phyloP scores from a whole-genome alignment of 2,797 vertebrate species.

The Sebastes iracundus region DNA sequence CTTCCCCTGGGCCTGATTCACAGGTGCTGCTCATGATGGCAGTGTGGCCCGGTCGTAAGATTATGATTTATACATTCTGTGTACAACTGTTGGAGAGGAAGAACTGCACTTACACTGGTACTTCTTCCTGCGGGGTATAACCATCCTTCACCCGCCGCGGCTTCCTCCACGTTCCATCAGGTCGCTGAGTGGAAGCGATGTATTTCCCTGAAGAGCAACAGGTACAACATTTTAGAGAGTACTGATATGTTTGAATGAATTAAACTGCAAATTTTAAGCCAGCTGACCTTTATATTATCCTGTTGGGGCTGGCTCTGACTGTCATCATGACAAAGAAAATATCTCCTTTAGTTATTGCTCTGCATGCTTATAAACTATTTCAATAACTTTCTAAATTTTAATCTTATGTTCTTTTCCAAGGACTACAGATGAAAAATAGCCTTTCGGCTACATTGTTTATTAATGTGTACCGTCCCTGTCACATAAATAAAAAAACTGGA shows the following conservation, averaged over 20 bases:
- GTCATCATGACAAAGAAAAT: neutral
- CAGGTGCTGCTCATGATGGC: too few relatives aligned
- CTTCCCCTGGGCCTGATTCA: too few relatives aligned
- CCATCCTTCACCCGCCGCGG: constrained; percentile 93
- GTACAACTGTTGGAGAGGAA: neutral
- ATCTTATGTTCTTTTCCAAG: neutral
- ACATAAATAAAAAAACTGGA: neutral
- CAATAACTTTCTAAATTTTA: neutral
- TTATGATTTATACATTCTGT: neutral
- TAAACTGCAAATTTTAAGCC: neutral
- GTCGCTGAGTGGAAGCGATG: constrained; percentile 93
- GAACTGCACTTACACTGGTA: constrained; percentile 90
- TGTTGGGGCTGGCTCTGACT: neutral
- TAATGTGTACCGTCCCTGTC: neutral
- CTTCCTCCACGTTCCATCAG: constrained; percentile 96
- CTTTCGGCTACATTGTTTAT: neutral
- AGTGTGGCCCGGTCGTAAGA: too few relatives aligned
- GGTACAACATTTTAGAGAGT: neutral
- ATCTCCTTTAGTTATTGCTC: neutral
- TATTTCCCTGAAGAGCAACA: constrained; percentile 87
- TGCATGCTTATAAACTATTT: neutral
- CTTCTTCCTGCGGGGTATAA: constrained; percentile 95
- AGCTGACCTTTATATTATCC: neutral
- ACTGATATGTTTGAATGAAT: neutral
- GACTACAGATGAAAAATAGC: neutral